Conservation (phyloP, 2,888 invertebrate genomes). For the Andrena camellia region DNA sequence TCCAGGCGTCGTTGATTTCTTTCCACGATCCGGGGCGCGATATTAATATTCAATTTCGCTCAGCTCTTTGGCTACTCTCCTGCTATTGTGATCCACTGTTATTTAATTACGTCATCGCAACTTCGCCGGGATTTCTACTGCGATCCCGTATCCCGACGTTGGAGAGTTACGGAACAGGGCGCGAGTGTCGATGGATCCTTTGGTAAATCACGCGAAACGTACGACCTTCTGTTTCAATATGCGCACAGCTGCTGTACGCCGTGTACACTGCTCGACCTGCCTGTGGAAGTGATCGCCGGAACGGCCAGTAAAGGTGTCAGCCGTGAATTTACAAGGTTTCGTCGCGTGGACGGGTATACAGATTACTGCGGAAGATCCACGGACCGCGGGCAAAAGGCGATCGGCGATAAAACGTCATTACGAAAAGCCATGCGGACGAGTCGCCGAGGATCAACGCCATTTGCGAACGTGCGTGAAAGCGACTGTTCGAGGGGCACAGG, state of each 20-base stretch:
- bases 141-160: background rate
- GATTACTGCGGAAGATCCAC: conserved; percentile 40
- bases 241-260: background rate
- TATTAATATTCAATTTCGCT: conserved; percentile 37
- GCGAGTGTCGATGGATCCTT: background rate
- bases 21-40: background rate
- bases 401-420: conserved; percentile 60
- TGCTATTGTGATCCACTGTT: conserved; percentile 1
- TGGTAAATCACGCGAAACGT: background rate
- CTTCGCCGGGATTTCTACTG: background rate
- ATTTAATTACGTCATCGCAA: conserved; percentile 12
- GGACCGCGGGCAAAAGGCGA: conserved; percentile 20
- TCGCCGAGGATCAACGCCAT: conserved; percentile 59
- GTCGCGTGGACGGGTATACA: conserved; percentile 7
- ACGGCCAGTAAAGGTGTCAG: conserved; percentile 48
- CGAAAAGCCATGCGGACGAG: conserved; percentile 33
- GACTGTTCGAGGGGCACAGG: conserved; percentile 56
- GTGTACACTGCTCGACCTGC: conserved; percentile 8
- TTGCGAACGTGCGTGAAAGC: conserved; percentile 67
- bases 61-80: background rate
- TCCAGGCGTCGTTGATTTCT: conserved; percentile 9
- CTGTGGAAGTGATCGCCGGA: conserved; percentile 35
- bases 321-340: conserved; percentile 51
- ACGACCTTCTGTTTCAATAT: background rate
- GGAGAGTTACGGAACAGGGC: background rate